Conservation (phyloP, 2,888 invertebrate genomes). For the Zaprionus obscuricornis region DNA sequence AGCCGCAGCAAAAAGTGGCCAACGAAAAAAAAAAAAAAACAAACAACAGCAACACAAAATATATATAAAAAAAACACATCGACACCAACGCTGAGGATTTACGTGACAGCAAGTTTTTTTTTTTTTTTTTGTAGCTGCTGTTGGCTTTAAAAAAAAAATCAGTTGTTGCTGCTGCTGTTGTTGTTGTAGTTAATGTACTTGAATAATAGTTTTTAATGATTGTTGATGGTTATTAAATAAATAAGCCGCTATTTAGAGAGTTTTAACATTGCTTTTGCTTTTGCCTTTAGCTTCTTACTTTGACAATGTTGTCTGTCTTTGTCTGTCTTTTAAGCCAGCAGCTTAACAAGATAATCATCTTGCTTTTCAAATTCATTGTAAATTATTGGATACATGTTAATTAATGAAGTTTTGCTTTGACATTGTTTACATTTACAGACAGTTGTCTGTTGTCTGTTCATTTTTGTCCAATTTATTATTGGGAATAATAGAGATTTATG, state of each 20-base stretch:
- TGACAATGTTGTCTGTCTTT: slow-evolving; percentile 5
- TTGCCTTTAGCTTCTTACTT: slow-evolving; percentile 21
- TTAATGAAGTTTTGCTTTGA: too few species aligned
- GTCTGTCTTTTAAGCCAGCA: too few species aligned
- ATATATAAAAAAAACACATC: slow-evolving; percentile 30
- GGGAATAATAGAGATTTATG: too few species aligned
- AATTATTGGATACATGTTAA: too few species aligned
- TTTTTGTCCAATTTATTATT: too few species aligned
- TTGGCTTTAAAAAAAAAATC: neutral
- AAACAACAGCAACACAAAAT: too few species aligned
- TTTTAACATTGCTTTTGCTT: slow-evolving; percentile 33
- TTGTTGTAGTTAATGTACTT: slow-evolving; percentile 35
- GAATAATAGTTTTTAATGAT: slow-evolving; percentile 57
- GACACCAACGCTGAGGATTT: slow-evolving; percentile 21
- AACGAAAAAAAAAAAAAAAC: too few species aligned
- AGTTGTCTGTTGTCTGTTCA: too few species aligned
- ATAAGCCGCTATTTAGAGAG: slow-evolving; percentile 57
- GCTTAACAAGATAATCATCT: too few species aligned
- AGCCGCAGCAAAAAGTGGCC: slow-evolving; percentile 9
- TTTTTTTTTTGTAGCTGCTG: neutral
- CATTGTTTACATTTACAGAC: too few species aligned
- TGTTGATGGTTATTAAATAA: slow-evolving; percentile 64
- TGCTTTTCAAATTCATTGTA: too few species aligned
- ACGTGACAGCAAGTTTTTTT: slow-evolving; percentile 32
- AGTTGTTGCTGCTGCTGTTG: slow-evolving; percentile 3